Percentiles rank a stretch among this genome's conserved stretches.
Evolutionary conservation across 2,113 vertebrate genomes (phyloP).

Genomic region (Progne subis): DNA sequence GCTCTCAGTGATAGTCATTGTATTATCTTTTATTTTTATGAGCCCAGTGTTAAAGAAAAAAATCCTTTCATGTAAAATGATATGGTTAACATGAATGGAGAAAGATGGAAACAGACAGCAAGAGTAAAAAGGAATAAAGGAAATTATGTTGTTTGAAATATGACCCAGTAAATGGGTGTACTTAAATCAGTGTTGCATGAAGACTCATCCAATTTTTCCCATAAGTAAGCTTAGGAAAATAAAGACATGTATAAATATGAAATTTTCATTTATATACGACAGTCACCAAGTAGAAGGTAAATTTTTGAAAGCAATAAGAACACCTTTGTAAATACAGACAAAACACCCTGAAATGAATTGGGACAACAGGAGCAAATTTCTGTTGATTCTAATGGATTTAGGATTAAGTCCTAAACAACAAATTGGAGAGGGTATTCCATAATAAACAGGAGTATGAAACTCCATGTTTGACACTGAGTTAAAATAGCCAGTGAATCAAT

Average conservation of each 20-base stretch:
- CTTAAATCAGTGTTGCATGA: not conserved
- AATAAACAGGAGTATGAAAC: not conserved
- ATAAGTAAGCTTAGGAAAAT: not conserved
- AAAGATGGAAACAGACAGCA: not conserved
- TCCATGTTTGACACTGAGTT: not conserved
- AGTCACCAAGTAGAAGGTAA: not conserved
- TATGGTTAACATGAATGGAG: not conserved
- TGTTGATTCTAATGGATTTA: not conserved
- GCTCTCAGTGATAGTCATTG: not conserved
- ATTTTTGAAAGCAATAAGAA: not conserved
- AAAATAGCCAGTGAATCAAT: not conserved
- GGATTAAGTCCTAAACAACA: not conserved
- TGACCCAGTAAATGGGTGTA: not conserved
- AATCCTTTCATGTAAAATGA: not conserved
- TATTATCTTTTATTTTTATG: constrained; percentile 18
- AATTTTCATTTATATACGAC: not conserved
- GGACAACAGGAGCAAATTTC: not conserved
- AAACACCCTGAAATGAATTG: not conserved
- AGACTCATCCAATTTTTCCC: not conserved
- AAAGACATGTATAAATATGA: not conserved
- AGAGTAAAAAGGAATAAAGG: not conserved
- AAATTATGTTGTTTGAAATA: not conserved
- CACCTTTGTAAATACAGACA: not conserved
- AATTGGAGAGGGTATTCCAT: not conserved
- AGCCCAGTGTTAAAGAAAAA: not conserved